A percentile compares a stretch with the other conserved stretches of the same genome.
These are phyloP conservation scores for Nebria salina DNA, from an alignment of 2,888 invertebrate species.

Conservation along the genomic window DNA sequence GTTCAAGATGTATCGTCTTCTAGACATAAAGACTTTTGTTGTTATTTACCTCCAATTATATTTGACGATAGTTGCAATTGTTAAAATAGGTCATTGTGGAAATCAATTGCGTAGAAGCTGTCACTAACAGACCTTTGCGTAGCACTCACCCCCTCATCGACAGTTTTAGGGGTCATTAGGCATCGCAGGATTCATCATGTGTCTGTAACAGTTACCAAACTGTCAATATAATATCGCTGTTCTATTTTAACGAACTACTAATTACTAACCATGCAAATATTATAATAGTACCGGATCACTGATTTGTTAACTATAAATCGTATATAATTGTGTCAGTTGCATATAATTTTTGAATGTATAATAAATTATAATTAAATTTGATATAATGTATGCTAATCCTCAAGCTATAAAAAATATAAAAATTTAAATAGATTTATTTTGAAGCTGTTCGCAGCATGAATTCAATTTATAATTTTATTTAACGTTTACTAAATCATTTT, in stretches of 20 bases:
- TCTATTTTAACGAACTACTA: neutral
- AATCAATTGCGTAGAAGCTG: neutral
- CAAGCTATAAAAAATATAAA: no score
- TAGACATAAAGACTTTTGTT: no score
- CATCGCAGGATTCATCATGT: constrained; percentile 20
- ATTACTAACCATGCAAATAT: neutral
- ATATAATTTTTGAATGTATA: no score
- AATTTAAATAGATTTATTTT: neutral
- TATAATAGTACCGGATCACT: neutral
- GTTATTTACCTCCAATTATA: neutral
- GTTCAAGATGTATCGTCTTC: no score
- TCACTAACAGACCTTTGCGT: neutral
- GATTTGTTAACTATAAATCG: no score
- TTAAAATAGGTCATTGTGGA: neutral
- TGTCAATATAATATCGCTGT: constrained; percentile 12
- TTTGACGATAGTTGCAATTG: neutral
- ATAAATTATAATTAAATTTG: no score
- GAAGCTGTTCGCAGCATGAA: neutral
- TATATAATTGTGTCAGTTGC: no score
- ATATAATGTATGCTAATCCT: no score
- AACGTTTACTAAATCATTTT: neutral
- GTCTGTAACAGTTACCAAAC: constrained; percentile 12
- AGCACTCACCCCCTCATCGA: neutral
- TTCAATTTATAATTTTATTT: neutral
- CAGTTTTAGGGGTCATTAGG: neutral